Evolutionary conservation across 2,888 invertebrate species (phyloP).

Genomic region (Sphaerophoria taeniata): DNA sequence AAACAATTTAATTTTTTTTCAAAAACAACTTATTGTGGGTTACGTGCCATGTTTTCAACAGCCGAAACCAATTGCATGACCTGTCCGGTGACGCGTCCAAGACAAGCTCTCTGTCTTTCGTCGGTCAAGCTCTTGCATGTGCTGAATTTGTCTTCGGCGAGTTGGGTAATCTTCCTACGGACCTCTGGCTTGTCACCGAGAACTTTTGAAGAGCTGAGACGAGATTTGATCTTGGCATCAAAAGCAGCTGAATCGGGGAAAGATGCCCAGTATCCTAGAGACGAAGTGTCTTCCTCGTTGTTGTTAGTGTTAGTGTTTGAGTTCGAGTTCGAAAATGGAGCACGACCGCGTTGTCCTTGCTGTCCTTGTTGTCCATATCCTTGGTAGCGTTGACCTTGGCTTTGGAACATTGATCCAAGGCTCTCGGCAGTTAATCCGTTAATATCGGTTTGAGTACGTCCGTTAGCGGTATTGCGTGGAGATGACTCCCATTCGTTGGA

Average conservation of each 20-base stretch:
- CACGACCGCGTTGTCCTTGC: background rate
- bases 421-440: conserved; percentile 28
- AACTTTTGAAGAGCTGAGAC: conserved; percentile 38
- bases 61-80: conserved; percentile 75
- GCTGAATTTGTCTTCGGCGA: conserved; percentile 57
- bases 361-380: background rate
- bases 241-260: conserved; percentile 66
- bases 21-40: conserved; percentile 35
- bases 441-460: conserved; percentile 5
- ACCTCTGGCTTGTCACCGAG: conserved; percentile 35
- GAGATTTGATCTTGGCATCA: conserved; percentile 55
- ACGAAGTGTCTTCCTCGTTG: conserved; percentile 13
- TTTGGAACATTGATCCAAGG: conserved; percentile 29
- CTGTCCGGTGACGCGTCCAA: conserved; percentile 72
- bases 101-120: conserved; percentile 65
- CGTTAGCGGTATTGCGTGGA: background rate
- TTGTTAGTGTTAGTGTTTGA: conserved; percentile 5
- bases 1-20: background rate
- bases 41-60: conserved; percentile 70
- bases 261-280: conserved; percentile 44
- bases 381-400: conserved; percentile 15
- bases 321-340: background rate
- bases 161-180: conserved; percentile 38
- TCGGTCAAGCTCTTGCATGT: conserved; percentile 46
- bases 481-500: conserved; percentile 21